A percentile compares a stretch with the other conserved stretches of the same genome.
Evolutionary conservation across 2,113 vertebrate species (phyloP).

Genomic region (Sapajus apella): DNA sequence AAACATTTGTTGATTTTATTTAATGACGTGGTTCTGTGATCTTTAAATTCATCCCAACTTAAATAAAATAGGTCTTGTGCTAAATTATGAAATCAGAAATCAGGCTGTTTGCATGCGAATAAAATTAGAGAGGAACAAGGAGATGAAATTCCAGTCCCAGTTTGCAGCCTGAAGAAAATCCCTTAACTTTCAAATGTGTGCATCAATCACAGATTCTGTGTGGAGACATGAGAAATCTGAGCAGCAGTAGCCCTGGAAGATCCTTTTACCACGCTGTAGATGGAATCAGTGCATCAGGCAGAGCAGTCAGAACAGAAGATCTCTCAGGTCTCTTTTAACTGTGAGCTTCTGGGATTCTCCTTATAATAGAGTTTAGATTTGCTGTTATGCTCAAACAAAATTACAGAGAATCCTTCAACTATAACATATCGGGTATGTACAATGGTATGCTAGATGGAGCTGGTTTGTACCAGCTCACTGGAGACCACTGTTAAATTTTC

Average conservation of each 20-base stretch:
- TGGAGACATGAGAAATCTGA: not conserved
- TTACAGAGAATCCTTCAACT: not conserved
- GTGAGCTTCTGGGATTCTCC: not conserved
- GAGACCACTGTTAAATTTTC: not conserved
- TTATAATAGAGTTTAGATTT: not conserved
- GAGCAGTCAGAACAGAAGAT: not conserved
- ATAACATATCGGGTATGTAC: no score
- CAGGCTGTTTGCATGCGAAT: not conserved
- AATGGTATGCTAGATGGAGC: no score
- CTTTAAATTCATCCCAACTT: constrained; percentile 6
- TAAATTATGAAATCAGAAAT: constrained; percentile 11
- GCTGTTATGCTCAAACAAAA: not conserved
- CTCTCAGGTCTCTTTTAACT: not conserved
- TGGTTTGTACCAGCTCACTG: not conserved
- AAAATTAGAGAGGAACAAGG: not conserved
- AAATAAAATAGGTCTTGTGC: not conserved
- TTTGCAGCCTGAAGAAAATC: not conserved
- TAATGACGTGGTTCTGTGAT: not conserved
- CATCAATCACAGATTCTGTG: not conserved
- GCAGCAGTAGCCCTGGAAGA: not conserved
- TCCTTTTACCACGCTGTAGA: not conserved
- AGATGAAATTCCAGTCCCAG: not conserved
- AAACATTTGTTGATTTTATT: not conserved
- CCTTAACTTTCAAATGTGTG: not conserved
- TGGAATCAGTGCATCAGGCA: not conserved